Evolutionary conservation across 2,797 vertebrate species (phyloP).

Genomic region (Serranus cabrilla): DNA sequence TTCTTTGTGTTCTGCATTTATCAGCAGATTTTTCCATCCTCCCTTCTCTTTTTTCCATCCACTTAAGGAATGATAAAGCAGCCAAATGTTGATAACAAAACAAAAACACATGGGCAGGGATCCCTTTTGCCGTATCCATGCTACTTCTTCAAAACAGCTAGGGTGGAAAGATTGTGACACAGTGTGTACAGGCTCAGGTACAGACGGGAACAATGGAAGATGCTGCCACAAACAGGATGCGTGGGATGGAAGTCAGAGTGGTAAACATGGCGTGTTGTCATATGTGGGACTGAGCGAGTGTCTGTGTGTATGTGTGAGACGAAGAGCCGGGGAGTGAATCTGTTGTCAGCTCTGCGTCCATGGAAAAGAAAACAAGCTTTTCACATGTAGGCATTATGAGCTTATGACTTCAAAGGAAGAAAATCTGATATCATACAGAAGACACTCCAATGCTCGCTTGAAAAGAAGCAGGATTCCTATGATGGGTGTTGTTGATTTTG

Average conservation of each 20-base stretch:
- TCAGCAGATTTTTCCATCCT: conserved; percentile 62
- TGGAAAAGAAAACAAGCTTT: conserved; percentile 58
- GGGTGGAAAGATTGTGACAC: conserved; percentile 62
- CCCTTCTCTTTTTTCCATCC: conserved; percentile 49
- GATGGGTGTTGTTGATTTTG: conserved; percentile 60
- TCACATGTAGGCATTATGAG: conserved; percentile 69
- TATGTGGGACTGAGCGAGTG: conserved; percentile 73
- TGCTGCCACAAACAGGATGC: conserved; percentile 81
- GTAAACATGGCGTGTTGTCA: conserved; percentile 81
- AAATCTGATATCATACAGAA: conserved; percentile 79
- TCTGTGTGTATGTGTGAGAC: conserved; percentile 48
- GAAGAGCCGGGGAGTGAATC: conserved; percentile 40
- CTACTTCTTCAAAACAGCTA: conserved; percentile 33
- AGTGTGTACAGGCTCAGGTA: conserved; percentile 73
- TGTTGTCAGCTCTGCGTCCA: conserved; percentile 57
- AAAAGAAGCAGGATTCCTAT: conserved; percentile 61
- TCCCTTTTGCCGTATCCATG: conserved; percentile 37
- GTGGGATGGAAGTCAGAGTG: conserved; percentile 54
- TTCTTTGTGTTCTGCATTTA: conserved; percentile 59
- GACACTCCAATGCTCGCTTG: conserved; percentile 48
- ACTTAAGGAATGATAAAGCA: conserved; percentile 66
- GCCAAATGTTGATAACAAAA: conserved; percentile 71
- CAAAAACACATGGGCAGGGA: conserved; percentile 56
- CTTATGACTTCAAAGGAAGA: conserved; percentile 71
- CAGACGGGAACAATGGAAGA: conserved; percentile 62